Base-by-base conservation (phyloP, 2,888 invertebrate species). In the Drosophila nr. medialis region DNA sequence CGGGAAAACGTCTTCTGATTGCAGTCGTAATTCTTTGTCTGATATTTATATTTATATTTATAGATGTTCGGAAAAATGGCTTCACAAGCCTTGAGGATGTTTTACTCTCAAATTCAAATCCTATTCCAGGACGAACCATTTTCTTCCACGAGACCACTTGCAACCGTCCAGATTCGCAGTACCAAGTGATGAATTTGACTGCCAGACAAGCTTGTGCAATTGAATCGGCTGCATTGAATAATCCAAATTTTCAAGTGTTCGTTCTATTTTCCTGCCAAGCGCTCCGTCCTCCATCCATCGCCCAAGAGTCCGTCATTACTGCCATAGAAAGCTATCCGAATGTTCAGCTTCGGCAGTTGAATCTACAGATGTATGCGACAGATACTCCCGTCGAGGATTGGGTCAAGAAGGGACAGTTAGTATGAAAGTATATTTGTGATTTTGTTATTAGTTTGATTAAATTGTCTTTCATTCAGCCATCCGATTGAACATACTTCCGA, bases 141-240 rank as follows among this genome's bases (percentile, higher is more conserved):
- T 93, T 93, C 69, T 93, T 93, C 69, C 93, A 93, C 56, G 93
- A 93, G 71, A 93, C 93, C 4, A 90, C 90, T 24, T 93, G 92
- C 40, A 80, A 79, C 18, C 59, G 29, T 11, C 34, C 48, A 5
- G 40, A 32, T 1, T 50, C 32, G 1, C 53, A 49, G 5, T 36
- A 63, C 18, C 81, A 84, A 30, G 56, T 82, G 32, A 55, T 91
- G 4, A 74, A 79, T 29, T 65, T 93, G 5, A 92, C 84, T n/a
- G 78, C 91, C 18, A 81, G 93, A 6, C 92, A 93, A 81, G 92
- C 92, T 0, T 93, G 93, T 75, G 91, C 93, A 0, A 91, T 93
- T n/a, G 93, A 93, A 81, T 93, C 93, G 0, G 91, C 93, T 1
- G 93, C 93, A 1, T 68, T 90, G 21, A 76, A 84, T 48, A 93